Base-by-base conservation (phyloP, 1,140 invertebrate genomes). In the Drosophila virilis region DNA sequence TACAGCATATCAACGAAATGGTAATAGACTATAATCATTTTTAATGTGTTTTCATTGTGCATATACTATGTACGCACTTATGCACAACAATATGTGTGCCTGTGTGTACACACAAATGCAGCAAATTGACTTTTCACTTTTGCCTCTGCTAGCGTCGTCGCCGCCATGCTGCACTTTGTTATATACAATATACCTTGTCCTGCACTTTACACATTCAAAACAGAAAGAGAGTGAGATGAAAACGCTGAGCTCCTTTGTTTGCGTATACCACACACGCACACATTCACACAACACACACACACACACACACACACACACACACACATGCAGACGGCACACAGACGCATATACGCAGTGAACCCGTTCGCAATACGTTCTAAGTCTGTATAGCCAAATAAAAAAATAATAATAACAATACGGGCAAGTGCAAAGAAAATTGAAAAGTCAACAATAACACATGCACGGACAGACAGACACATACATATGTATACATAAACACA, bases 231-330 rank as follows among this genome's bases (percentile, higher is more conserved):
- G 35, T 43, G 46, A 70, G 65, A 66, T 74, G 50, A 68, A 73
- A 72, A 77, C 28, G 57, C 65, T 62, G 68, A 84, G 79, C 74
- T 85, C 78, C 81, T 86, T 85, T 85, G 81, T 84, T 84, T 84
- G 81, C 74, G 70, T 69, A 64, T 72, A 77, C 60, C 75, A 52
- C 40, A 61, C 55, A 66, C 50, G 40, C 58, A 55, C 46, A 54
- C 22, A 22, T 50, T 40, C 37, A 57, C 32, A 52, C 15, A 65
- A 35, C 22, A 22, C 43, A 35, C 37, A 57, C 32, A 52, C 15
- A 65, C 28, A 10, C 4, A 57, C 70, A 58, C 48, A 42, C 15
- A 57, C 32, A 46, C 48, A 42, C 15, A 57, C 17, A 46, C 62
- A 58, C 43, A 42, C 7, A 17, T 17, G 28, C 45, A 65, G 8